phyloP scores from a whole-genome alignment of 2,113 vertebrate genomes.

The Lipophrys pholis region DNA sequence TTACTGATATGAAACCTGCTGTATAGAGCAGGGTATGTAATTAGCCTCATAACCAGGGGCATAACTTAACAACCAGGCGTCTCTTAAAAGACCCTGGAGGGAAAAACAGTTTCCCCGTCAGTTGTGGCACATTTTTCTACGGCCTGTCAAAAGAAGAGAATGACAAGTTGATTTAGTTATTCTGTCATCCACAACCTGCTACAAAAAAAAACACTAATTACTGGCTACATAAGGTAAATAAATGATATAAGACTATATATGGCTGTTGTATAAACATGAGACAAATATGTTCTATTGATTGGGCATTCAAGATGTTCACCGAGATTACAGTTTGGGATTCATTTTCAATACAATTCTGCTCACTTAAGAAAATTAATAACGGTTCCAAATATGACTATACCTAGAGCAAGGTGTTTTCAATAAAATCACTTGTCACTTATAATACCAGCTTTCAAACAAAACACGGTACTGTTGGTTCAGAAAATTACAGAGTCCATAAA shows the following conservation, averaged over 20 bases:
- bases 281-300: not conserved
- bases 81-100: slow-evolving; percentile 52
- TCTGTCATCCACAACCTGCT: not conserved
- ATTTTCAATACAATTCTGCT: not conserved
- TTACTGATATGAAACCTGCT: slow-evolving; percentile 68
- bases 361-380: not conserved
- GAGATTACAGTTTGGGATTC: not conserved
- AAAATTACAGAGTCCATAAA: not conserved
- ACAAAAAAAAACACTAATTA: not conserved
- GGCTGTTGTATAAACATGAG: not conserved
- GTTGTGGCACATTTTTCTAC: too few species aligned
- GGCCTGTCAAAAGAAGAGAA: slow-evolving; percentile 1
- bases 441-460: not conserved
- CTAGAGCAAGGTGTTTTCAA: slow-evolving; percentile 5
- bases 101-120: slow-evolving; percentile 13
- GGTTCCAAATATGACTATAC: not conserved
- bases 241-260: not conserved
- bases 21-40: slow-evolving; percentile 62
- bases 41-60: slow-evolving; percentile 62
- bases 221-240: not conserved
- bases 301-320: not conserved
- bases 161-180: not conserved
- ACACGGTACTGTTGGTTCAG: not conserved
- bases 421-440: not conserved
- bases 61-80: slow-evolving; percentile 42